Base-by-base conservation (phyloP, 2,113 vertebrate species). In the Sterna hirundo region DNA sequence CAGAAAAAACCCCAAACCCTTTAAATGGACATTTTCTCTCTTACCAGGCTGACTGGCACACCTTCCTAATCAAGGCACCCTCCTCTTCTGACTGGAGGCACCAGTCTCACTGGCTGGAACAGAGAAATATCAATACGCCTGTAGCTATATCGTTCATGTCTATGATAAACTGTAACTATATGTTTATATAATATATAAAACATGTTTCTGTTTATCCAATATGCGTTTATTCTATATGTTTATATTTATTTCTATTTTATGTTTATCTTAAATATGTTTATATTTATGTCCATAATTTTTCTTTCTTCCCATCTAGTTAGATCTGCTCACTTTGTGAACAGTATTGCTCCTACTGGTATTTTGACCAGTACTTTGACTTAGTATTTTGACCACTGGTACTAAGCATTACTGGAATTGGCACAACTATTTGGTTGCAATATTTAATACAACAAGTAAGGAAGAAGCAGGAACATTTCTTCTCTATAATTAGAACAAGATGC, bases 1-100 rank as follows among this genome's bases (percentile, higher is more conserved):
- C 6, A 85, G 38, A 65, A 85, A 87, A 87, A 13, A 2, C 0
- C 2, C 2, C 6, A 14, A 21, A 54, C 4, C 1, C 5, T 36
- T 55, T 40, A 47, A 62, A 51, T 1, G 32, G 34, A 34, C 15
- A 23, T 49, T 71, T 71, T 49, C 54, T 42, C 18, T 9, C 17
- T 58, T 71, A n/a, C 4, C 8, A 40, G 47, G 8, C 70, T 72
- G 46, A 14, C 19, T 44, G n/a, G 27, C 14, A 47, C 23, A 46
- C 29, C 44, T 70, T 13, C 9, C 19, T 44, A 54, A 55, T 5
- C 27, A 61, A 0, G 3, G 4, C 18, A 76, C 5, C 7, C 3
- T 88, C 3, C 8, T 86, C 57, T 74, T 65, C 46, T 62, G 10
- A 62, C 32, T 3, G 14, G 17, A 61, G 16, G 12, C 4, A 30